Evolutionary conservation across 1,140 invertebrate species (phyloP).

Genomic region (Pomacea maculata): DNA sequence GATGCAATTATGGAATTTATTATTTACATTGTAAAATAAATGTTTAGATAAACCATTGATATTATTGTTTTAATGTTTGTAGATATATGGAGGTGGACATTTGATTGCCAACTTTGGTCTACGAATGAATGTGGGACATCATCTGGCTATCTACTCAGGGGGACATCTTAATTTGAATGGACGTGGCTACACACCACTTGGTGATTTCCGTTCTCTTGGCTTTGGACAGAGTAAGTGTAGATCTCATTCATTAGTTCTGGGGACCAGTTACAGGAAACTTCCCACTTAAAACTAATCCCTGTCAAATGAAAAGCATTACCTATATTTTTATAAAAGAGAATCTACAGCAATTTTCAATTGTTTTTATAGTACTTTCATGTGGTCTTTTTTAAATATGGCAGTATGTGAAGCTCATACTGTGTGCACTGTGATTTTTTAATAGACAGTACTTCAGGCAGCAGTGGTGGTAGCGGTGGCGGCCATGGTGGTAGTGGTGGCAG

Average conservation of each 20-base stretch:
- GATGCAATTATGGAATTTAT: not conserved
- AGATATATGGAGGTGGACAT: conserved; percentile 54
- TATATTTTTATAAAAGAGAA: no score
- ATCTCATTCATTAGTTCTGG: not conserved
- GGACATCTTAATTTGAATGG: conserved; percentile 46
- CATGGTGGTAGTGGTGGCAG: conserved; percentile 55
- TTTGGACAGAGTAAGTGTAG: conserved; percentile 20
- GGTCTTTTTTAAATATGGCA: not conserved
- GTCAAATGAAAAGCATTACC: no score
- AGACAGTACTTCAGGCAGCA: conserved; percentile 11
- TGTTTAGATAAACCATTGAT: not conserved
- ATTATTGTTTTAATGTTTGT: conserved; percentile 9
- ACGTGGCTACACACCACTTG: conserved; percentile 32
- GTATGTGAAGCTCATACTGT: conserved; percentile 20
- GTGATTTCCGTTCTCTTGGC: conserved; percentile 9
- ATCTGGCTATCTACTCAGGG: conserved; percentile 50
- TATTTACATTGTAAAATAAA: not conserved
- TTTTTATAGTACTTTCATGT: no score
- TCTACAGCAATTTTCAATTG: no score
- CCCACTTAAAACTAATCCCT: no score
- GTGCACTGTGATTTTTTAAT: not conserved
- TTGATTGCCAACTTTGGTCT: conserved; percentile 41
- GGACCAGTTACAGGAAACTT: no score
- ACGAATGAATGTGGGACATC: conserved; percentile 40
- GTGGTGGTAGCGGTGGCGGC: conserved; percentile 52